These are phyloP conservation scores for Aelia acuminata DNA, from an alignment of 2,888 invertebrate species.

Conservation along the genomic window DNA sequence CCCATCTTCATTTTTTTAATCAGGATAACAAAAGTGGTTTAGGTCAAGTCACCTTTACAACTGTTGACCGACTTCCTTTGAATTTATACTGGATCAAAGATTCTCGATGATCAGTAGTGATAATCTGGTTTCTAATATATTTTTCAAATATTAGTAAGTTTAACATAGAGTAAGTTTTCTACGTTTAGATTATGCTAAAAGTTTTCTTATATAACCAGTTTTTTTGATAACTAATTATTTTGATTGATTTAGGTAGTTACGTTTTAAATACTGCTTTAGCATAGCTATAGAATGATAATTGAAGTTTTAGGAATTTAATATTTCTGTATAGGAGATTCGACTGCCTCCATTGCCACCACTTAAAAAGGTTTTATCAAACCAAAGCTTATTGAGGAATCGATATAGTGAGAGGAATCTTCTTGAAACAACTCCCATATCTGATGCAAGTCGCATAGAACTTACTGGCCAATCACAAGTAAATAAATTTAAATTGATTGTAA, in stretches of 20 bases:
- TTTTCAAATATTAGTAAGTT: too few relatives aligned
- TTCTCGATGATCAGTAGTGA: too few relatives aligned
- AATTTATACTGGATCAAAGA: too few relatives aligned
- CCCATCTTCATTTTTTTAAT: too few relatives aligned
- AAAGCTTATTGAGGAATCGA: slow-evolving; percentile 63
- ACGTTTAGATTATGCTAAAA: too few relatives aligned
- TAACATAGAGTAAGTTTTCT: too few relatives aligned
- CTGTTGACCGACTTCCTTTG: too few relatives aligned
- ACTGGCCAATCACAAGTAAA: slow-evolving; percentile 20
- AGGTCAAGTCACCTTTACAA: too few relatives aligned
- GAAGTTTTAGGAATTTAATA: neutral
- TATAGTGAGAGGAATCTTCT: slow-evolving; percentile 57
- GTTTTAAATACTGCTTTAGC: slow-evolving; percentile 4
- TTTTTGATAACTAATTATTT: too few relatives aligned
- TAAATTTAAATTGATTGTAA: neutral
- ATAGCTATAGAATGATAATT: neutral
- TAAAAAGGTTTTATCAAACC: slow-evolving; percentile 67
- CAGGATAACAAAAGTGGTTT: too few relatives aligned
- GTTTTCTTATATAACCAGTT: too few relatives aligned
- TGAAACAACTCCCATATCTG: slow-evolving; percentile 53
- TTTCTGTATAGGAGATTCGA: slow-evolving; percentile 64
- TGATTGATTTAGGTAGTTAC: slow-evolving; percentile 6
- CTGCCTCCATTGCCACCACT: slow-evolving; percentile 67
- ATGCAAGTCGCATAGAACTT: slow-evolving; percentile 53
- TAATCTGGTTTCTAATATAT: too few relatives aligned